phyloP scores from a whole-genome alignment of 2,113 vertebrate genomes.

The Orientallactaga bullata region DNA sequence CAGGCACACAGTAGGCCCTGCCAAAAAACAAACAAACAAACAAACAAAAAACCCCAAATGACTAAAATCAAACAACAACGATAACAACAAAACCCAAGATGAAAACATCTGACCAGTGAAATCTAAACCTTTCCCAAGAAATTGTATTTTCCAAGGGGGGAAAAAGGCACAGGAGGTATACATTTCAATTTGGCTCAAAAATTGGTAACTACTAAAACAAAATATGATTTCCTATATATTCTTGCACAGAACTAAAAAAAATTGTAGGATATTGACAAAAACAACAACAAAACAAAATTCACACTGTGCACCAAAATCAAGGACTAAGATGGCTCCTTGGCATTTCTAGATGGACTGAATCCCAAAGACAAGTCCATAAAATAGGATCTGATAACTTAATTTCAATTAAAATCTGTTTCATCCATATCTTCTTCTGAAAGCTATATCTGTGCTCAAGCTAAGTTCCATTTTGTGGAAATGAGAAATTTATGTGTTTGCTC shows the following conservation, averaged over 20 bases:
- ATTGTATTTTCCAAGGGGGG: conserved; percentile 50
- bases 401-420: conserved; percentile 44
- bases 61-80: too few species aligned
- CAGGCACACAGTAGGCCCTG: neutral
- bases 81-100: conserved; percentile 2
- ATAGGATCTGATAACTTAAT: neutral
- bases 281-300: conserved; percentile 12
- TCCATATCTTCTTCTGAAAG: conserved; percentile 57
- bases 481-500: conserved; percentile 10
- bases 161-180: conserved; percentile 65
- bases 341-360: conserved; percentile 28
- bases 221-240: conserved; percentile 49
- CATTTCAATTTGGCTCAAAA: conserved; percentile 69
- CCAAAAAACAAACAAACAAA: neutral
- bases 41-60: too few species aligned
- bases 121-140: conserved; percentile 60
- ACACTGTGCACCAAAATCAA: neutral
- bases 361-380: conserved; percentile 31
- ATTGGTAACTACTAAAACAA: conserved; percentile 65
- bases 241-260: conserved; percentile 56
- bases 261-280: neutral
- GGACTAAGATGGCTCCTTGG: neutral
- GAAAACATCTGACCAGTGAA: conserved; percentile 30
- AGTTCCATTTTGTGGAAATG: conserved; percentile 27
- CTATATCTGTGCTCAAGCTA: neutral